These are phyloP conservation scores for Holacanthella duospinosa DNA, from an alignment of 2,888 invertebrate species.

Conservation along the genomic window DNA sequence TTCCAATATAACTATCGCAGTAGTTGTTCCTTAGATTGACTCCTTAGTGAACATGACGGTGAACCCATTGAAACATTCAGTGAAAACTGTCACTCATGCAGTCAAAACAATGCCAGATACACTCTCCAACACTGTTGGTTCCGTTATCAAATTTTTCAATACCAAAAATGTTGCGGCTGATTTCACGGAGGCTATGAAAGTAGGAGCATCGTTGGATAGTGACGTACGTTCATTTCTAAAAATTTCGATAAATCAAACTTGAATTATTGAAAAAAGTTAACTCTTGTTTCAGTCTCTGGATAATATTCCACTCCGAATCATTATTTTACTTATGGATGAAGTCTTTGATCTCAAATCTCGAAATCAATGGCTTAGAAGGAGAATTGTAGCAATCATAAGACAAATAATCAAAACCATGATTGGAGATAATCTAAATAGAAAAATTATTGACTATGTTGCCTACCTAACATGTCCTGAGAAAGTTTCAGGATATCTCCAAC, in stretches of 20 bases:
- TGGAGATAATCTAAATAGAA: constrained; percentile 71
- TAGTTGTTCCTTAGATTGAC: constrained; percentile 48
- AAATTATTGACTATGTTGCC: constrained; percentile 78
- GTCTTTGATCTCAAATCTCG: constrained; percentile 70
- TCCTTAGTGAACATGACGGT: constrained; percentile 48
- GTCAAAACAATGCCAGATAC: constrained; percentile 69
- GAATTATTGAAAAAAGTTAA: background rate
- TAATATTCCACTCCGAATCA: constrained; percentile 69
- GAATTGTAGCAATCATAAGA: constrained; percentile 61
- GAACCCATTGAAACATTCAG: constrained; percentile 69
- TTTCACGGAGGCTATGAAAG: constrained; percentile 45
- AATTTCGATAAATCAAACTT: background rate
- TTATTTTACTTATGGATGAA: constrained; percentile 69
- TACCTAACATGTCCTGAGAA: constrained; percentile 76
- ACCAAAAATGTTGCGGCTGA: constrained; percentile 44
- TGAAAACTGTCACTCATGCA: constrained; percentile 60
- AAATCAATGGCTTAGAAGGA: constrained; percentile 68
- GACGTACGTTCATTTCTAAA: constrained; percentile 44
- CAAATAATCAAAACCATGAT: constrained; percentile 70
- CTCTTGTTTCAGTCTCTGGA: constrained; percentile 47
- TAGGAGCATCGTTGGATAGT: constrained; percentile 47
- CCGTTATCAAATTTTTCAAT: constrained; percentile 65
- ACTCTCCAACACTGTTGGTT: constrained; percentile 70
- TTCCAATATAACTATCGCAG: too few relatives aligned
- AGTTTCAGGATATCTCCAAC: constrained; percentile 72